phyloP scores from a whole-genome alignment of 2,888 invertebrate genomes.

The Lasioglossum morio region DNA sequence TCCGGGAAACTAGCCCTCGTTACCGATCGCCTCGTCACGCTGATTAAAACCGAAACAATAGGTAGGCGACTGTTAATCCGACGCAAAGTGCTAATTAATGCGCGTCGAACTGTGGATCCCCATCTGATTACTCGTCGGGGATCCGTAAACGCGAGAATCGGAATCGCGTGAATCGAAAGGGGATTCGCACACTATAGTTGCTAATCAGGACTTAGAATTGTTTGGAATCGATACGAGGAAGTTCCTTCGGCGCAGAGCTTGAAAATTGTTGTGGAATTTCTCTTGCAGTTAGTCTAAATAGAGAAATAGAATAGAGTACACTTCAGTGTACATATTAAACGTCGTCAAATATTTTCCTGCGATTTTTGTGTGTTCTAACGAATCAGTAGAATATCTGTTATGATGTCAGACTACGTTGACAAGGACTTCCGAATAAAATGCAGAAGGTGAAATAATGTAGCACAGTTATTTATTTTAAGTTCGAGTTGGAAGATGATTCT shows the following conservation, averaged over 20 bases:
- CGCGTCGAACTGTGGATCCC: not conserved
- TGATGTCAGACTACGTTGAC: not conserved
- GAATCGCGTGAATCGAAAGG: not conserved
- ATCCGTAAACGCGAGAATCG: not conserved
- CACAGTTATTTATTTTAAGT: not conserved
- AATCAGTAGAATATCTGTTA: not conserved
- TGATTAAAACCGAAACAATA: slow-evolving; percentile 10
- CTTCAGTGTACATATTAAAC: no score
- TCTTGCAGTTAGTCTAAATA: not conserved
- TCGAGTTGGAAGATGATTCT: not conserved
- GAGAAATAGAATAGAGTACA: not conserved
- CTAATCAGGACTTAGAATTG: not conserved
- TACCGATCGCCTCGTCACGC: slow-evolving; percentile 1
- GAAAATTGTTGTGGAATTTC: not conserved
- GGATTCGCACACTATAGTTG: not conserved
- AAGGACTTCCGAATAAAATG: not conserved
- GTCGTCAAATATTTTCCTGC: not conserved
- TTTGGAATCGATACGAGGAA: not conserved
- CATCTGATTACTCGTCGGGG: not conserved
- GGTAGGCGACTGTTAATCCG: not conserved
- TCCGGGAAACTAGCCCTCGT: slow-evolving; percentile 5
- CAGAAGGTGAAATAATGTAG: not conserved
- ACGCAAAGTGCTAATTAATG: slow-evolving; percentile 6
- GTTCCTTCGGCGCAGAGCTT: not conserved
- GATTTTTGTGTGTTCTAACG: not conserved